A percentile compares a stretch with the other conserved stretches of the same genome.
Conservation (phyloP, 92 coral and sea anemone genomes). For the Porites rus region DNA sequence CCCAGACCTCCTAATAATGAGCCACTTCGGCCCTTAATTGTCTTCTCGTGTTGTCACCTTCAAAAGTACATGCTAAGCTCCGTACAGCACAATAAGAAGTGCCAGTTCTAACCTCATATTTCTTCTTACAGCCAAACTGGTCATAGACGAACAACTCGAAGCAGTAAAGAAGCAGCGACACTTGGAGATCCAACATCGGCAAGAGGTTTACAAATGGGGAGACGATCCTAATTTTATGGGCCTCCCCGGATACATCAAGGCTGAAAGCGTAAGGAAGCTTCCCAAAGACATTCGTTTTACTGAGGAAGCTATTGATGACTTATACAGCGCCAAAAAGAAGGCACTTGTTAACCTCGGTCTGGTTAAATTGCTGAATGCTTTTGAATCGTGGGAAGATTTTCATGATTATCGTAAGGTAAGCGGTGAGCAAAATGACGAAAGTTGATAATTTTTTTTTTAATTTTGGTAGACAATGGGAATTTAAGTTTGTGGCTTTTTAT, state of each 20-base stretch:
- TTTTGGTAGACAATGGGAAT: too few relatives aligned
- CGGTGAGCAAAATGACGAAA: too few relatives aligned
- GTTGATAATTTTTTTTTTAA: background rate
- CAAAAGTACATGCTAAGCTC: too few relatives aligned
- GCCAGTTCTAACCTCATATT: background rate
- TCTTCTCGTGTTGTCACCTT: too few relatives aligned
- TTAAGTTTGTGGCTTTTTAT: too few relatives aligned
- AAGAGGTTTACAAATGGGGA: constrained; percentile 73
- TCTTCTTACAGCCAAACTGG: constrained; percentile 35
- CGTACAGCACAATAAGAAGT: too few relatives aligned
- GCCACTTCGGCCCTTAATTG: too few relatives aligned
- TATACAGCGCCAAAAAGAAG: constrained; percentile 55
- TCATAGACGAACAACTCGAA: constrained; percentile 62
- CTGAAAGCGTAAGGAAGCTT: constrained; percentile 57
- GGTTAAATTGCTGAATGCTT: constrained; percentile 56
- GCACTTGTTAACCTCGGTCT: constrained; percentile 80
- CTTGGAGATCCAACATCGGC: constrained; percentile 62
- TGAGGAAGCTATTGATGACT: constrained; percentile 71
- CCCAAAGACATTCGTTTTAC: constrained; percentile 81
- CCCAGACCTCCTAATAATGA: too few relatives aligned
- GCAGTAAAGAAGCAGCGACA: constrained; percentile 56
- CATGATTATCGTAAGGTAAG: constrained; percentile 67
- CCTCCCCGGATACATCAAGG: constrained; percentile 74
- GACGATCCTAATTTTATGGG: constrained; percentile 41
- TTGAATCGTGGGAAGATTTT: constrained; percentile 75